Evolutionary conservation across 2,888 invertebrate species (phyloP), one percentile per base, ranked within the genome.

Genomic region (Pheosia tremula): DNA sequence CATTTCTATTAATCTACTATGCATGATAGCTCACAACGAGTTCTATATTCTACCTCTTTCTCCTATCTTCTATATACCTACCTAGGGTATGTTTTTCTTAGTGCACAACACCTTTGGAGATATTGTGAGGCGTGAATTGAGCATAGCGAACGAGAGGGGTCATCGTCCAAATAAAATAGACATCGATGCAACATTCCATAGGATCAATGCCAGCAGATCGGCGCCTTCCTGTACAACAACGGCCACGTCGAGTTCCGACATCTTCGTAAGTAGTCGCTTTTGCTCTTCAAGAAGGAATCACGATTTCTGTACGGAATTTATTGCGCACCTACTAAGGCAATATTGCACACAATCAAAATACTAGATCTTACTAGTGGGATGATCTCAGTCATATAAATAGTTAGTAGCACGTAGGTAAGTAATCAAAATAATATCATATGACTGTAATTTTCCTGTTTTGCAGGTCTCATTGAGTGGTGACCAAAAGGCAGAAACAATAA

Each of bases 51-150:
- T 24, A 24, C 2, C 24, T 24, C 24, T 24, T 24, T 2, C 24
- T 24, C 24, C 2, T 24, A 24, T 2, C 24, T 24, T 24, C 24
- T 24, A 24, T 24, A 24, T 24, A 24, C 24, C 24, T 24, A 24
- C 24, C 24, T 24, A 24, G 24, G 24, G 2, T 24, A 24, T 24
- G 0, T 24, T 24, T 24, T 24, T 24, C 0, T 61, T 50, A 52
- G 93, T 93, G 3, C 88, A 90, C 67, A 79, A 85, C 38, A 88
- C 84, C 11, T 89, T 93, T 69, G 88, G 88, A 10, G 83, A 81
- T 37, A 88, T 93, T 3, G 87, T 93, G 0, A 77, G 75, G 67
- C 81, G 88, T 55, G 93, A 93, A 81, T 80, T 89, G 58, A 71
- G 64, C 36, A 82, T 89, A 54, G 85, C 82, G 0, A 82, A 74